Evolutionary conservation across 2,113 vertebrate genomes (phyloP).

Genomic region (Onychorhynchus coronatus): DNA sequence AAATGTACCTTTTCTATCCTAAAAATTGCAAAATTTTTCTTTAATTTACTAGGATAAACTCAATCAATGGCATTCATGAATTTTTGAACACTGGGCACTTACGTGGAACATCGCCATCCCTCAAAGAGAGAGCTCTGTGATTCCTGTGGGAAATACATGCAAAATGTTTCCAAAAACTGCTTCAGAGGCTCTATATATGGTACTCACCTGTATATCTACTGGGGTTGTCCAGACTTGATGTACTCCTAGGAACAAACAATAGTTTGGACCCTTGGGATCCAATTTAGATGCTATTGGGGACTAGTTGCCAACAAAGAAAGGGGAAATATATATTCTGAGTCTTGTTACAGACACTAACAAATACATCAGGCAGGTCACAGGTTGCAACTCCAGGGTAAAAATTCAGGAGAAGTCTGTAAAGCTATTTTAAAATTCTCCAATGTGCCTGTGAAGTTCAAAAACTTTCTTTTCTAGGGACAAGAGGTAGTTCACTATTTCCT

Average conservation of each 20-base stretch:
- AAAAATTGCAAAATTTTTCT: slow-evolving; percentile 14
- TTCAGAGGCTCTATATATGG: background rate
- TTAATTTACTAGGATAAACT: slow-evolving; percentile 59
- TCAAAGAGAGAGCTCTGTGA: slow-evolving; percentile 13
- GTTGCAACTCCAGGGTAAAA: background rate
- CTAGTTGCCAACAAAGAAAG: slow-evolving; percentile 34
- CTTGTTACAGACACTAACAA: slow-evolving; percentile 25
- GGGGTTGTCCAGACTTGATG: background rate
- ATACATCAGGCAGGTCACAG: background rate
- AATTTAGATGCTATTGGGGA: slow-evolving; percentile 56
- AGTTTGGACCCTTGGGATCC: slow-evolving; percentile 54
- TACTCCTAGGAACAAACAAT: background rate
- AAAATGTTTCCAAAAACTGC: slow-evolving; percentile 22
- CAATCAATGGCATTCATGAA: slow-evolving; percentile 42
- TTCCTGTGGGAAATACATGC: background rate
- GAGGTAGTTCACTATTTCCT: background rate
- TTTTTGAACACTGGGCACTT: slow-evolving; percentile 22
- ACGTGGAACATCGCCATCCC: background rate
- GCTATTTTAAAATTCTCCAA: background rate
- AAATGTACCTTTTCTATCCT: slow-evolving; percentile 60
- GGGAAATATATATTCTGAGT: background rate
- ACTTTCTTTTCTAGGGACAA: background rate
- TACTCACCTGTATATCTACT: background rate
- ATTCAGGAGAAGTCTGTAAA: background rate
- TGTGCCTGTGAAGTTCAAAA: background rate